These are phyloP conservation scores for Geotrupes spiniger DNA, from an alignment of 2,888 invertebrate species.

Conservation along the genomic window DNA sequence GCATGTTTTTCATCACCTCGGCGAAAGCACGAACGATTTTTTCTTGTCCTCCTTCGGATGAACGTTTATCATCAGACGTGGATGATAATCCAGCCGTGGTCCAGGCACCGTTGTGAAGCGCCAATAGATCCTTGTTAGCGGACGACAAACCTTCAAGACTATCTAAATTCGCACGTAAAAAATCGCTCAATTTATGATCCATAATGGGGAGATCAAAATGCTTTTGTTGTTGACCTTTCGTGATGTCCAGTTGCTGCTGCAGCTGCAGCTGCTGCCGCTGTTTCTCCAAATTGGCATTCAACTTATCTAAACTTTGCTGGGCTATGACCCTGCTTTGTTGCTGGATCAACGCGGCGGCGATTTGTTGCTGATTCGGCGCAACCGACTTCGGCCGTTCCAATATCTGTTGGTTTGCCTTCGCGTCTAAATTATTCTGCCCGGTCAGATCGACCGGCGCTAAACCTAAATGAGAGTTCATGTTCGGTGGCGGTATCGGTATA, in stretches of 20 bases:
- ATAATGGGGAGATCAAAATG: conserved; percentile 48
- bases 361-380: conserved; percentile 52
- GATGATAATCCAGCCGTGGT: conserved; percentile 32
- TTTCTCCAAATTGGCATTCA: conserved; percentile 55
- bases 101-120: conserved; percentile 69
- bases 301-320: conserved; percentile 63
- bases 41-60: conserved; percentile 67
- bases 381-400: conserved; percentile 48
- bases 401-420: conserved; percentile 37
- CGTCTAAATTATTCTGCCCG: conserved; percentile 42
- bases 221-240: conserved; percentile 38
- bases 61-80: conserved; percentile 42
- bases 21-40: conserved; percentile 82
- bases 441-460: conserved; percentile 46
- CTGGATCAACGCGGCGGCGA: conserved; percentile 46
- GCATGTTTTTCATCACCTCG: conserved; percentile 85
- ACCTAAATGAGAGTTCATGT: conserved; percentile 39
- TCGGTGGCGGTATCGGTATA: conserved; percentile 43
- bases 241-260: conserved; percentile 42
- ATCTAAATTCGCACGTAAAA: conserved; percentile 69
- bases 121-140: conserved; percentile 62
- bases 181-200: conserved; percentile 71
- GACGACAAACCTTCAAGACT: conserved; percentile 61
- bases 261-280: conserved; percentile 55
- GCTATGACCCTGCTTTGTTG: conserved; percentile 62